Percentiles rank a stretch among this genome's conserved stretches.
These are phyloP conservation scores for Petrocephalus microphthalmus DNA, from an alignment of 2,113 vertebrate genomes.

Conservation along the genomic window DNA sequence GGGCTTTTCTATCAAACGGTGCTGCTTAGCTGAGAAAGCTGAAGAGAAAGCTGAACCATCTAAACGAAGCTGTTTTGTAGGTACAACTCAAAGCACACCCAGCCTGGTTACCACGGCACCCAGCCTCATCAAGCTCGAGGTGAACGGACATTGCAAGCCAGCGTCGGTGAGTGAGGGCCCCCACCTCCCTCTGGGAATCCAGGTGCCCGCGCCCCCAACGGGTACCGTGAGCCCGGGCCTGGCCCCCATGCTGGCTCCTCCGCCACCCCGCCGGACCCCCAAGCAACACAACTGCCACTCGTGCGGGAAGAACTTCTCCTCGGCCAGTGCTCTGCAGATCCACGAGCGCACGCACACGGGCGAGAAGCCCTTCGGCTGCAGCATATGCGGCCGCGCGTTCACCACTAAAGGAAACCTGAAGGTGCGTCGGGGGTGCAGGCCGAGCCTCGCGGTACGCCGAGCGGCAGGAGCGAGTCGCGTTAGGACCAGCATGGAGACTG, in stretches of 20 bases:
- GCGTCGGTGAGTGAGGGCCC: conserved; percentile 76
- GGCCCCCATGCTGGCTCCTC: conserved; percentile 89
- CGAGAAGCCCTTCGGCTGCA: conserved; percentile 97
- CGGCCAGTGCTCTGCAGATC: conserved; percentile 97
- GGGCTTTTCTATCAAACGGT: background rate
- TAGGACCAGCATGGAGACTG: background rate
- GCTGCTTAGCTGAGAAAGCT: conserved; percentile 25
- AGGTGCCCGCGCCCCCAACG: conserved; percentile 76
- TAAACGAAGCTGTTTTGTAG: conserved; percentile 71
- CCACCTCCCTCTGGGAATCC: conserved; percentile 76
- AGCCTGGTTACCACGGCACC: conserved; percentile 81
- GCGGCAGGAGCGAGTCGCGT: background rate
- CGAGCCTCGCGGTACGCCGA: background rate
- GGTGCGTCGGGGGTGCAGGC: conserved; percentile 56
- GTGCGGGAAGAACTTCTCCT: conserved; percentile 97
- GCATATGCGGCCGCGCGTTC: conserved; percentile 96
- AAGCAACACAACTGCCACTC: conserved; percentile 99
- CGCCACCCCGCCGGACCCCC: conserved; percentile 86
- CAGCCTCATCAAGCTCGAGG: conserved; percentile 93
- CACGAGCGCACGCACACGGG: conserved; percentile 98
- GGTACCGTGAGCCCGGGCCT: conserved; percentile 83
- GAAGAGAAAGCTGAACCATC: conserved; percentile 62
- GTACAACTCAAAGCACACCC: conserved; percentile 79
- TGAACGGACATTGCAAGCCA: conserved; percentile 91
- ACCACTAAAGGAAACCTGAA: conserved; percentile 99